Evolutionary conservation across 2,797 vertebrate genomes (phyloP), one percentile per base, ranked within the genome.

Genomic region (Chaenodraco wilsoni): DNA sequence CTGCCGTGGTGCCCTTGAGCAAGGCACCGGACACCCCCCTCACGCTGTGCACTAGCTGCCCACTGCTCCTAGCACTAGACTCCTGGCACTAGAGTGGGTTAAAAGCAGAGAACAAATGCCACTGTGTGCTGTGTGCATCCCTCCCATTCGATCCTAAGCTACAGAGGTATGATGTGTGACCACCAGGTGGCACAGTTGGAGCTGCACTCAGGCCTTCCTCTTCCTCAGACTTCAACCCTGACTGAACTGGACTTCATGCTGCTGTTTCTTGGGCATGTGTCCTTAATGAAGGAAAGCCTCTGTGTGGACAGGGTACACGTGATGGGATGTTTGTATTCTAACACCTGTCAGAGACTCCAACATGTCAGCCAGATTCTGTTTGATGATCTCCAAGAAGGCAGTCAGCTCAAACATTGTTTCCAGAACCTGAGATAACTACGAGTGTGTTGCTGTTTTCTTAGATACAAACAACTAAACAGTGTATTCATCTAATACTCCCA

Each of bases 171-270:
- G 27, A 49, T 12, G 8, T 51, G 12, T 45, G 63, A 12, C 58
- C 76, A 78, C 54, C 52, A 16, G 76, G 59, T 69, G 65, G 70
- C 0, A 17, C 17, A 33, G 23, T 52, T 54, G 58, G 7, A 43
- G 37, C 56, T 37, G n/a, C 19, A 52, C 23, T 52, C 0, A 46
- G 19, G 9, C 11, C 69, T 23, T 41, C 23, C 16, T 41, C 3
- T 3, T 14, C 16, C 21, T 19, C 31, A 14, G 7, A 37, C 33
- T 37, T 37, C 33, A 9, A 1, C 10, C 11, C n/a, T 21, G 11
- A 19, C n/a, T 19, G n/a, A n/a, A n/a, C n/a, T n/a, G n/a, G 5
- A 19, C 11, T 19, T 12, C 12, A 19, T 50, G 49, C 4, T 11
- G n/a, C 8, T 50, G 11, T 5, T 15, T 45, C 4, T 50, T 50